A percentile compares a stretch with the other conserved stretches of the same genome.
phyloP scores from a whole-genome alignment of 2,113 vertebrate genomes.

The Cisticola juncidis region DNA sequence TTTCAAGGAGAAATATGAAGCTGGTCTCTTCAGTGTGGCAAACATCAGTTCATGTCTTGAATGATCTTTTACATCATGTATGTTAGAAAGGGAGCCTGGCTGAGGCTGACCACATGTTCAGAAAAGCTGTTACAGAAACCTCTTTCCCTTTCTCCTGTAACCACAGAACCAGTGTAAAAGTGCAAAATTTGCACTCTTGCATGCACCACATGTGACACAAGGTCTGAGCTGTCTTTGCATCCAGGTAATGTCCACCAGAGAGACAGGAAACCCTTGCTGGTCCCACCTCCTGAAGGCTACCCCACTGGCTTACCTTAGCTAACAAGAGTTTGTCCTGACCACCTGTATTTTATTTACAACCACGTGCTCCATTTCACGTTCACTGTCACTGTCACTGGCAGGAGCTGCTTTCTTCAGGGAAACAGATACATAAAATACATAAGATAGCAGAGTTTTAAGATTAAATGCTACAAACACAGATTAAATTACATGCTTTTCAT shows the following conservation, averaged over 20 bases:
- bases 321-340: neutral
- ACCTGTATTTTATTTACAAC: neutral
- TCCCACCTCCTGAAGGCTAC: neutral
- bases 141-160: neutral
- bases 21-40: neutral
- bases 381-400: neutral
- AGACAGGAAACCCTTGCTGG: neutral
- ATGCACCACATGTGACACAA: neutral
- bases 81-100: neutral
- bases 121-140: neutral
- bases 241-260: neutral
- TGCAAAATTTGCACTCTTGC: neutral
- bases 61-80: neutral
- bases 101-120: neutral
- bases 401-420: neutral
- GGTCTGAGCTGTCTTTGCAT: neutral
- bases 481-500: constrained; percentile 19
- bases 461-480: constrained; percentile 40
- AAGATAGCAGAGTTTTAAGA: constrained; percentile 1
- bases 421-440: neutral
- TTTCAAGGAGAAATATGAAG: neutral
- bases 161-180: neutral
- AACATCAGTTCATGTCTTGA: neutral
- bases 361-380: neutral
- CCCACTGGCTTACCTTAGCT: neutral